These are phyloP conservation scores for Cynopterus sphinx DNA, from an alignment of 2,797 vertebrate species.

Conservation along the genomic window DNA sequence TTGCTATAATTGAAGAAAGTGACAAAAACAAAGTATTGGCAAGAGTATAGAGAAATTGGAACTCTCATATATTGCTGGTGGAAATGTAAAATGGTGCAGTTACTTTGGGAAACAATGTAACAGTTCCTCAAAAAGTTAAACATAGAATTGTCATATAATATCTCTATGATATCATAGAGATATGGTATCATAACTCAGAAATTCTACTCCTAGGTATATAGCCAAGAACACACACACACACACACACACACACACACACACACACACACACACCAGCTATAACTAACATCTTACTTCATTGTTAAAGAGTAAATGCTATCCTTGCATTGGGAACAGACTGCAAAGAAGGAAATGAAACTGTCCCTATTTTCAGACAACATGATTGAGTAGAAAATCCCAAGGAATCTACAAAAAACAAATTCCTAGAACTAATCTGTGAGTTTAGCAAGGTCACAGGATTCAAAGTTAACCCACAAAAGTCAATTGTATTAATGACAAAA, in stretches of 20 bases:
- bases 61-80: not conserved
- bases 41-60: not conserved
- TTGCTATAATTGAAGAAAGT: not conserved
- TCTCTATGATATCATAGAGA: not conserved
- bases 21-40: not conserved
- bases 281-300: not conserved
- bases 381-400: not conserved
- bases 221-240: not conserved
- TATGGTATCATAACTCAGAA: not conserved
- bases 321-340: not conserved
- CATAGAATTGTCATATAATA: not conserved
- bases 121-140: not conserved
- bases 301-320: not conserved
- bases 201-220: not conserved
- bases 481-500: not conserved
- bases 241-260: not conserved
- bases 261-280: not conserved
- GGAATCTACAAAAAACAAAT: not conserved
- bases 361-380: not conserved
- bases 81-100: not conserved
- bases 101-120: constrained; percentile 13
- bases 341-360: not conserved
- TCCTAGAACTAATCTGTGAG: not conserved
- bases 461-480: not conserved
- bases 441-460: not conserved